phyloP scores from a whole-genome alignment of 2,113 vertebrate species.

The Zapus hudsonius region DNA sequence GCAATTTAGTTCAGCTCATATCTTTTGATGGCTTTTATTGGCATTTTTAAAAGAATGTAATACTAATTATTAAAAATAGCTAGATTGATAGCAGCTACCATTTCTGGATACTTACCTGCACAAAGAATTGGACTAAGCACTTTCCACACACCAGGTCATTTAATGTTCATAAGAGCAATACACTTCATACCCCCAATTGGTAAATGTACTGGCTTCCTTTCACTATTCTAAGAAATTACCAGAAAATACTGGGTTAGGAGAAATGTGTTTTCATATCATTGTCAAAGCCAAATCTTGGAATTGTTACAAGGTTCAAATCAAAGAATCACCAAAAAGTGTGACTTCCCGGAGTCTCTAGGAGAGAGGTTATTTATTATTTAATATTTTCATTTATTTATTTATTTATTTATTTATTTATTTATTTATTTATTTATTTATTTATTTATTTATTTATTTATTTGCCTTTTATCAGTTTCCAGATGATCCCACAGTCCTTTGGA shows the following conservation, averaged over 20 bases:
- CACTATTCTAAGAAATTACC: not conserved
- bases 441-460: no score
- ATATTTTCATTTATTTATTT: no score
- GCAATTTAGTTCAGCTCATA: not conserved
- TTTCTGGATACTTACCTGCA: not conserved
- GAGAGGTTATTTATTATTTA: no score
- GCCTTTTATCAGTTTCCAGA: not conserved
- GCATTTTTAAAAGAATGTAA: not conserved
- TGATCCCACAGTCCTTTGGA: not conserved
- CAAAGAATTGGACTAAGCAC: not conserved
- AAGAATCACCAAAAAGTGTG: no score
- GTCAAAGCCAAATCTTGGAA: not conserved
- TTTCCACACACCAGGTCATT: not conserved
- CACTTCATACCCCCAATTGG: not conserved
- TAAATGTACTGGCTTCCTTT: not conserved
- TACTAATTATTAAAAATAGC: not conserved
- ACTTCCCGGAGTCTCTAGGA: no score
- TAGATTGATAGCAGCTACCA: not conserved
- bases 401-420: no score
- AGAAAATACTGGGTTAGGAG: not conserved
- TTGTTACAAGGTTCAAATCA: no score
- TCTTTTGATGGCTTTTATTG: not conserved
- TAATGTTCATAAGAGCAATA: not conserved
- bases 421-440: no score
- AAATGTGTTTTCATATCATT: not conserved